A percentile compares a stretch with the other conserved stretches of the same genome.
phyloP scores from a whole-genome alignment of 2,113 vertebrate species.

The Cyprinus carpio region DNA sequence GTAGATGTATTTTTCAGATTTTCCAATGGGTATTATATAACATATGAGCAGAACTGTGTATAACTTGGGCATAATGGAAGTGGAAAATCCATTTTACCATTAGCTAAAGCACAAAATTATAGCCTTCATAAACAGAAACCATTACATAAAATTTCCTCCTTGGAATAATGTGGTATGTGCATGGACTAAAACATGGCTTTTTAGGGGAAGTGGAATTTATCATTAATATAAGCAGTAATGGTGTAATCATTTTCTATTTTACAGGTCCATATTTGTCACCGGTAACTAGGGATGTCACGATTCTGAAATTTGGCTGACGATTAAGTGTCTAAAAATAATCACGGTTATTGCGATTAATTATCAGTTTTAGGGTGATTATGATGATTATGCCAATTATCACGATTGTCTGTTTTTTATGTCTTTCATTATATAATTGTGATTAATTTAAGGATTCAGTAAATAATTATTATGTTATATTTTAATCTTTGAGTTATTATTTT shows the following conservation, averaged over 20 bases:
- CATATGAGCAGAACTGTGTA: not conserved
- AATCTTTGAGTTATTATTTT: too few species aligned
- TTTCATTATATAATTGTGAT: too few species aligned
- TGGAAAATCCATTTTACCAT: conserved; percentile 35
- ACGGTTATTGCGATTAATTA: too few species aligned
- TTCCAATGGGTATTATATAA: not conserved
- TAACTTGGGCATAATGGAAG: conserved; percentile 5
- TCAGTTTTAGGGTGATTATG: too few species aligned
- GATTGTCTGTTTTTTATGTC: too few species aligned
- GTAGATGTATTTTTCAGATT: not conserved
- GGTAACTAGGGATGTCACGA: not conserved
- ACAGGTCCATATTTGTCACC: not conserved
- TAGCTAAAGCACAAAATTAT: conserved; percentile 27
- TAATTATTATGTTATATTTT: too few species aligned
- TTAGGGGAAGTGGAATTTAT: not conserved
- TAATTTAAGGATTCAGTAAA: too few species aligned
- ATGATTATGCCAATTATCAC: too few species aligned
- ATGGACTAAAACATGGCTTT: not conserved
- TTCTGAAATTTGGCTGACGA: too few species aligned
- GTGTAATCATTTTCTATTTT: not conserved
- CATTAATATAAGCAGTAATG: not conserved
- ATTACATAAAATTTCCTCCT: conserved; percentile 1
- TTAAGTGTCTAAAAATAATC: too few species aligned
- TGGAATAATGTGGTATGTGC: conserved; percentile 7
- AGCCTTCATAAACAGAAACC: not conserved